Evolutionary conservation across 2,888 invertebrate genomes (phyloP).

Genomic region (Ophion obscuratus): DNA sequence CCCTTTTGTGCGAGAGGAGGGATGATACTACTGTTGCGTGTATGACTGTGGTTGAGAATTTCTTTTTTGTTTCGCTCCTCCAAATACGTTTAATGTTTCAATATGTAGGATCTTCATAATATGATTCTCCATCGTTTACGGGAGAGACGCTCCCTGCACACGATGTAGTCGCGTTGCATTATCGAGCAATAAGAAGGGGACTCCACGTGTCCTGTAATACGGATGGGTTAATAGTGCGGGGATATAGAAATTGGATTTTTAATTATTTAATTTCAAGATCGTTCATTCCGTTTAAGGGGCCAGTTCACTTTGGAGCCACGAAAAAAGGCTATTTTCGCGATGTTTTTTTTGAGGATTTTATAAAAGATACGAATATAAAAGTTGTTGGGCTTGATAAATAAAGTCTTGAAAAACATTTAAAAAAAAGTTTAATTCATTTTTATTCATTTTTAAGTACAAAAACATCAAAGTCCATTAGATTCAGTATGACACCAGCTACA

Average conservation of each 20-base stretch:
- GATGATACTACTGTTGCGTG: constrained; percentile 22
- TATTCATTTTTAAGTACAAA: too few relatives aligned
- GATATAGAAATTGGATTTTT: constrained; percentile 1
- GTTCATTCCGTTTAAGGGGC: neutral
- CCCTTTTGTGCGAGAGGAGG: constrained; percentile 4
- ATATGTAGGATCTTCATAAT: constrained; percentile 50
- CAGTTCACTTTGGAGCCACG: too few relatives aligned
- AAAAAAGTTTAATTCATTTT: too few relatives aligned
- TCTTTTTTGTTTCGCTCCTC: constrained; percentile 6
- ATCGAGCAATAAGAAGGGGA: neutral
- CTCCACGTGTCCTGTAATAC: neutral
- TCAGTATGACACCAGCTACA: too few relatives aligned
- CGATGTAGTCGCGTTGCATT: neutral
- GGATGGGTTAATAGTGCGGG: neutral
- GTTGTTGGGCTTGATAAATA: too few relatives aligned
- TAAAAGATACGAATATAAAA: too few relatives aligned
- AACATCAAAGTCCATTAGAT: too few relatives aligned
- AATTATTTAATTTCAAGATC: constrained; percentile 15
- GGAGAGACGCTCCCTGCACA: constrained; percentile 1
- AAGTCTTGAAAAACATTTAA: too few relatives aligned
- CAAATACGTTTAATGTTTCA: constrained; percentile 57
- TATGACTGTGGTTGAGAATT: neutral
- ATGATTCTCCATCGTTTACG: constrained; percentile 1
- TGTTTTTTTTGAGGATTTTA: too few relatives aligned
- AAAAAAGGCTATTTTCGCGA: too few relatives aligned